A percentile compares a stretch with the other conserved stretches of the same genome.
Evolutionary conservation across 2,888 invertebrate genomes (phyloP).

Genomic region (Orthonychiurus folsomi): DNA sequence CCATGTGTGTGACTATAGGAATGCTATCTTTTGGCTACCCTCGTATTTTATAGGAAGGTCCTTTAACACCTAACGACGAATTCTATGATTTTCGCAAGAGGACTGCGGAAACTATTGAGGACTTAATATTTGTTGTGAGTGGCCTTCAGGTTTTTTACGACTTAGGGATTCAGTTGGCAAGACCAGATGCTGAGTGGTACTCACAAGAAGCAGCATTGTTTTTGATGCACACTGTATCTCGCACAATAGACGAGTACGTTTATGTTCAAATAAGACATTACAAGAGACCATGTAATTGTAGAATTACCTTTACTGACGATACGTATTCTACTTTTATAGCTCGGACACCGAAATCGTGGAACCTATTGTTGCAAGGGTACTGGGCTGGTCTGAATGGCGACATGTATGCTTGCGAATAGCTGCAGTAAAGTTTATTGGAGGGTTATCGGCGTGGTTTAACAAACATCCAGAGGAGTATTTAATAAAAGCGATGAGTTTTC

Average conservation of each 20-base stretch:
- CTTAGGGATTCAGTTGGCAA: constrained; percentile 25
- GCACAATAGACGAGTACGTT: constrained; percentile 35
- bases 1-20: too few species aligned
- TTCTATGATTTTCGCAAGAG: constrained; percentile 76
- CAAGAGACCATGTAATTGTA: not conserved
- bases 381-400: constrained; percentile 33
- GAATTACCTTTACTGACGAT: constrained; percentile 7
- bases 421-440: constrained; percentile 36
- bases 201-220: constrained; percentile 37
- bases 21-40: not conserved
- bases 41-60: constrained; percentile 52
- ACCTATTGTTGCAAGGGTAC: constrained; percentile 30
- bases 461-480: constrained; percentile 30
- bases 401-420: constrained; percentile 35
- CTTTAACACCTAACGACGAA: constrained; percentile 74
- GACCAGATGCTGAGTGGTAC: constrained; percentile 29
- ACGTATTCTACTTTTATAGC: constrained; percentile 48
- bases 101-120: constrained; percentile 87
- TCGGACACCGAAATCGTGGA: constrained; percentile 54
- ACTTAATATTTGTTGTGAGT: constrained; percentile 92
- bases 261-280: not conserved
- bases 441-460: constrained; percentile 35
- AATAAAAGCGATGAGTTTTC: constrained; percentile 51
- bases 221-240: constrained; percentile 31
- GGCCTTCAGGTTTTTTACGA: constrained; percentile 30